Base-by-base conservation (phyloP, 2,113 vertebrate genomes). In the Seriola dumerili region DNA sequence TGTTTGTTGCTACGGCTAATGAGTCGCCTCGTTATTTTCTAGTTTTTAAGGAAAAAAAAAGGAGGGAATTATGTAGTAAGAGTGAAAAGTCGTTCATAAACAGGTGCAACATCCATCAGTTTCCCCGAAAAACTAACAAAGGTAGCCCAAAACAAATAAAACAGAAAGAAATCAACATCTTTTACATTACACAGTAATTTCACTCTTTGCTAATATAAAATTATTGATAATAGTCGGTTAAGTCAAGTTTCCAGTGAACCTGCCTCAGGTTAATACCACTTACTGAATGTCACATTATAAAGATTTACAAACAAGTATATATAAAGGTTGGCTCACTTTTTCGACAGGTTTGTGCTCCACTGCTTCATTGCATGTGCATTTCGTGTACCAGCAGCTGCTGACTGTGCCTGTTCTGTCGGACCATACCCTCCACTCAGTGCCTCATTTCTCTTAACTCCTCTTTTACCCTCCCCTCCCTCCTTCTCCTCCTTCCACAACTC, bases 341-440 rank as follows among this genome's bases (percentile, higher is more conserved):
- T 36, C 36, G 44, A 70, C 63, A 40, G 19, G 46, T 81, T 78
- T 65, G 38, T 76, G 40, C 64, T 62, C 46, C 42, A 17, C 44
- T 72, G 75, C 78, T 44, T 80, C 12, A 42, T 46, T 64, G 36
- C 46, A 73, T 77, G 78, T 59, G 50, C 75, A 72, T 73, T 81
- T 76, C 44, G 71, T 83, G 76, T 63, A 66, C 34, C 62, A 58
- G 76, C 46, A 71, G 81, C 72, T 78, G 69, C 81, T 82, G 87
- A 83, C 84, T 59, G 38, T 9, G 65, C 38, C 44, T 52, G 21
- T 72, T 77, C 36, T 77, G 54, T 62, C 25, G 1, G 59, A 78
- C 55, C 72, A 38, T 40, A 77, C 62, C 76, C 69, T 62, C 73
- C 4, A 5, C 77, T 87, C 68, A 67, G 58, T 75, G 71, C 67